Evolutionary conservation across 2,888 invertebrate species (phyloP), one percentile per base, ranked within the genome.

Genomic region (Heliothis peltigera): DNA sequence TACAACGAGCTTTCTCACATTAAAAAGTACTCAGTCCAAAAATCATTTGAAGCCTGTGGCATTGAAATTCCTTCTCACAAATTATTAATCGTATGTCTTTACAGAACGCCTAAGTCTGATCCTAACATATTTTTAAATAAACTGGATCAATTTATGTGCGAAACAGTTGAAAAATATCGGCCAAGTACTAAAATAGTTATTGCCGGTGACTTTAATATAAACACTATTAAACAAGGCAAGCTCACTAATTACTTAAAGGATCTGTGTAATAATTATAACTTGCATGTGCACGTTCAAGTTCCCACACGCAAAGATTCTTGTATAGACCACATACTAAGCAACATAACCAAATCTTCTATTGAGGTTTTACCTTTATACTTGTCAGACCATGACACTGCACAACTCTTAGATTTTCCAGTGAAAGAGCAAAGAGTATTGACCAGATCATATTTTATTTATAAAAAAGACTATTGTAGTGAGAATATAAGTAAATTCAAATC

Each of bases 61-160:
- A 63, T 46, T 51, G 61, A 62, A 55, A 6, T 57, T 1, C 4
- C 22, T 0, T 2, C 3, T 12, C 12, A 46, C 25, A 35, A 60
- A 1, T 21, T 60, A 25, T 25, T 60, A 12, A 39, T 60, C 12
- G 47, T 60, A 4, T 60, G 60, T 47, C 0, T 47, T 1, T 53
- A 60, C 15, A 47, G 53, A n/a, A 61, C 47, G 4, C 60, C 47
- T 4, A 46, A 53, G 21, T 55, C 55, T 7, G 55, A 55, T n/a
- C 55, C 55, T 0, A 21, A 12, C 10, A 28, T 32, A 12, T 55
- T 55, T 17, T 21, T 55, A 19, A 15, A 8, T 0, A 55, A 55
- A 15, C 15, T 55, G 21, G 8, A 55, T n/a, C 19, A 12, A n/a
- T 46, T 55, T 28, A n/a, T 55, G 10, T 6, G 53, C 12, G 35